Evolutionary conservation across 2,888 invertebrate genomes (phyloP), one percentile per base, ranked within the genome.

Genomic region (Ischnus inquisitorius): DNA sequence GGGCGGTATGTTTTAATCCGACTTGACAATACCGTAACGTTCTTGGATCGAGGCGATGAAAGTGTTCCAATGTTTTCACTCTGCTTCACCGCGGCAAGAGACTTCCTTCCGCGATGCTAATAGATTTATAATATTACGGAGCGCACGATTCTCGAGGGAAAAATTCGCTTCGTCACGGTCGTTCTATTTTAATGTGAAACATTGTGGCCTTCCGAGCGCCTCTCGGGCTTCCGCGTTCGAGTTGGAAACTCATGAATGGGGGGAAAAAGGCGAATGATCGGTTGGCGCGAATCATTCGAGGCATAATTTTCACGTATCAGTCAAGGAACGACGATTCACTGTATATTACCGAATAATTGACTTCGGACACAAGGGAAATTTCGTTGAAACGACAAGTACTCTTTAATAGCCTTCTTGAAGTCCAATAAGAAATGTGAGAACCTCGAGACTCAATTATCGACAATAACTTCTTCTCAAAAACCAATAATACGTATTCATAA

Each of bases 51-150:
- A 34, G 19, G 69, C 34, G 51, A 54, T 69, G 51, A 54, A 69
- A 43, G 69, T 16, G 5, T 34, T 69, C 51, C 25, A 12, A 34
- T 54, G 51, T 69, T 51, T 39, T 69, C 69, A 16, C 69, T 69
- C 34, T 54, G 19, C 12, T 39, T 51, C 34, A 54, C 28, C 5
- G 8, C 19, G 54, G 12, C 19, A 39, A 22, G 57, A 28, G 25
- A 54, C 69, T 69, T 69, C 69, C 69, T 69, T 69, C 69, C 69
- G 69, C 54, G 41, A 51, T 69, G 51, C 19, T 54, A 57, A 69
- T 69, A 69, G 39, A 25, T 54, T 54, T 69, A 22, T 54, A 54
- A 69, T 54, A 69, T 69, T 39, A 22, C 8, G 3, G 19, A 2
- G 51, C n/a, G n/a, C 16, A 8, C 69, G 34, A 14, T 16, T 69